phyloP scores from a whole-genome alignment of 1,140 invertebrate species.

The Diploscapter pachys region DNA sequence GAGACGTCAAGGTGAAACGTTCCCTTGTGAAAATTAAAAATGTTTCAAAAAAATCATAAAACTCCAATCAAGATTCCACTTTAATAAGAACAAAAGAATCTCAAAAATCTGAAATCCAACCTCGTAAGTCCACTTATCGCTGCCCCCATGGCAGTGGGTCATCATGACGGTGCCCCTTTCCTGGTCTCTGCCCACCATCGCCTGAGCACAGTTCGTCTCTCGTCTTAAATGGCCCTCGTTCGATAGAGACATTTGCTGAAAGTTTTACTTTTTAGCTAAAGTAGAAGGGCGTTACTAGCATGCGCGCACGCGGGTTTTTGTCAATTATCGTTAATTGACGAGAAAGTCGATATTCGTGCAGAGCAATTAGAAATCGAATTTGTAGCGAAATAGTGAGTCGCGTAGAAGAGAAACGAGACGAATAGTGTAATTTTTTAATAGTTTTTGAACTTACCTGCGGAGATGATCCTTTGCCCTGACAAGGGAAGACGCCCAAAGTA shows the following conservation, averaged over 20 bases:
- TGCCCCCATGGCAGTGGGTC: not conserved
- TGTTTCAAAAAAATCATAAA: constrained; percentile 2
- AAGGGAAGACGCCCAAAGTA: constrained; percentile 46
- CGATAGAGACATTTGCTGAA: constrained; percentile 52
- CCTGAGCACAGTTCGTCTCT: constrained; percentile 46
- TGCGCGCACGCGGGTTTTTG: not conserved
- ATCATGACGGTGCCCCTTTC: constrained; percentile 14
- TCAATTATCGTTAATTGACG: not conserved
- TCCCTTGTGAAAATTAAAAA: too few species aligned
- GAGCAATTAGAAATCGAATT: too few species aligned
- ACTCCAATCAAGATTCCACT: not conserved
- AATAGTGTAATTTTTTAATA: not conserved
- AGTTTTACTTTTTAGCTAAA: constrained; percentile 9
- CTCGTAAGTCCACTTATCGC: constrained; percentile 26
- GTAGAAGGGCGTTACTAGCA: constrained; percentile 14
- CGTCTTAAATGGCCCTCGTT: constrained; percentile 47
- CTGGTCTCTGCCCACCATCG: constrained; percentile 11
- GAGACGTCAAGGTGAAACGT: too few species aligned
- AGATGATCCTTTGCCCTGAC: constrained; percentile 52
- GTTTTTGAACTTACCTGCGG: constrained; percentile 43
- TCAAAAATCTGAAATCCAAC: not conserved
- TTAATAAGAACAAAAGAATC: not conserved
- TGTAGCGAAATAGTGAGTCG: too few species aligned
- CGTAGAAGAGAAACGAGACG: not conserved
- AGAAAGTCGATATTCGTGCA: not conserved